A percentile compares a stretch with the other conserved stretches of the same genome.
Conservation (phyloP, 2,113 vertebrate genomes). For the Campylorhamphus procurvoides region DNA sequence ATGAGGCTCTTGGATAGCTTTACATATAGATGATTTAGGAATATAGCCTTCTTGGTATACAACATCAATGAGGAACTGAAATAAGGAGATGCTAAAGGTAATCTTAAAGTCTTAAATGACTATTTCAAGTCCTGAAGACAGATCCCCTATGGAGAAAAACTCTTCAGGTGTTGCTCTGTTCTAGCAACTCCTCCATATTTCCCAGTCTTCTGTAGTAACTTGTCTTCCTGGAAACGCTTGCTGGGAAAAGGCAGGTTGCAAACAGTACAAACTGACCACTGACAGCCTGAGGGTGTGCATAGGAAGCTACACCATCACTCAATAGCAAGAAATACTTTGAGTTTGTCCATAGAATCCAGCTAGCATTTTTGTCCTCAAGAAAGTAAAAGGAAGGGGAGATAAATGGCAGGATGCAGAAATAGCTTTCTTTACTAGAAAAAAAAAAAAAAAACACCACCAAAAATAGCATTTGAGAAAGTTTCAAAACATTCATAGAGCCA, state of each 20-base stretch:
- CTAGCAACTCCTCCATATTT: not conserved
- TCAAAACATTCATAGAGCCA: not conserved
- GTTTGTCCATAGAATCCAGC: not conserved
- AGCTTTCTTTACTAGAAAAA: not conserved
- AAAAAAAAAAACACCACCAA: not conserved
- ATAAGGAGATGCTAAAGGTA: not conserved
- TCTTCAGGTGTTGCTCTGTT: not conserved
- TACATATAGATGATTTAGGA: not conserved
- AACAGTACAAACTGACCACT: not conserved
- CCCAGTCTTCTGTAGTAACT: not conserved
- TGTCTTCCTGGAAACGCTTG: not conserved
- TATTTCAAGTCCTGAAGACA: conserved; percentile 10
- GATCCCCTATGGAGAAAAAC: not conserved
- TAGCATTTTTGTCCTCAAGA: not conserved
- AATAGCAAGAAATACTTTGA: not conserved
- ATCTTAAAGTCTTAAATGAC: not conserved
- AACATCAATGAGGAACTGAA: not conserved
- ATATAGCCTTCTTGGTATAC: not conserved
- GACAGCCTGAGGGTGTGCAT: not conserved
- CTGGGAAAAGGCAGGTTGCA: not conserved
- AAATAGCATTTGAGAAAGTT: not conserved
- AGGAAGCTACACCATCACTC: not conserved
- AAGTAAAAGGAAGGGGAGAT: not conserved
- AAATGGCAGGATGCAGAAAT: not conserved
- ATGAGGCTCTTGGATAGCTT: not conserved